These are phyloP conservation scores for Micrasema longulum DNA, from an alignment of 1,140 invertebrate genomes.

Conservation along the genomic window DNA sequence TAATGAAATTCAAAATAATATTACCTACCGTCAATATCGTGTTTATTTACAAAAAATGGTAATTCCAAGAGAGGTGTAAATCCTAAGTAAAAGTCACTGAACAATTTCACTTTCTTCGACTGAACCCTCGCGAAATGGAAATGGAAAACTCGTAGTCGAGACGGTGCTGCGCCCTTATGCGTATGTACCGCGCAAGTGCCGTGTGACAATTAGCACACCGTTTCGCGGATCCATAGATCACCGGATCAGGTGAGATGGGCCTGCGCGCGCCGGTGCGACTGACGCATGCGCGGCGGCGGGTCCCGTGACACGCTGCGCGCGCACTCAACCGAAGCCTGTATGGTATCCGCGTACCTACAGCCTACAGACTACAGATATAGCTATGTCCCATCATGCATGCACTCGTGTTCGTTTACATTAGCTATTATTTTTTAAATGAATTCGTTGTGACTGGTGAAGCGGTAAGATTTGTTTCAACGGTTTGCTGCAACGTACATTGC, in stretches of 20 bases:
- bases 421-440: not conserved
- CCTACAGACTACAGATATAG: not conserved
- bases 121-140: not conserved
- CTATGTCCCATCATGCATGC: slow-evolving; percentile 5
- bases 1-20: no score
- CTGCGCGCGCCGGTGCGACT: slow-evolving; percentile 27
- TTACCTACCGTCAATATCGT: no score
- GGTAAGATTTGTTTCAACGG: not conserved
- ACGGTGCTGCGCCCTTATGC: not conserved
- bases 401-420: not conserved
- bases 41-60: no score
- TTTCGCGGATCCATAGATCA: slow-evolving; percentile 36
- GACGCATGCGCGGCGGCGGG: slow-evolving; percentile 24
- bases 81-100: not conserved
- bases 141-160: not conserved
- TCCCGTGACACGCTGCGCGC: slow-evolving; percentile 34
- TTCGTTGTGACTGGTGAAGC: slow-evolving; percentile 12
- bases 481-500: not conserved
- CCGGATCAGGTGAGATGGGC: slow-evolving; percentile 30
- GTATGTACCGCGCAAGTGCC: not conserved
- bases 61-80: no score
- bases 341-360: slow-evolving; percentile 8
- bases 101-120: not conserved
- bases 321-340: slow-evolving; percentile 21
- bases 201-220: not conserved